Conservation (phyloP, 2,888 invertebrate genomes). For the Lasioglossum calceatum region DNA sequence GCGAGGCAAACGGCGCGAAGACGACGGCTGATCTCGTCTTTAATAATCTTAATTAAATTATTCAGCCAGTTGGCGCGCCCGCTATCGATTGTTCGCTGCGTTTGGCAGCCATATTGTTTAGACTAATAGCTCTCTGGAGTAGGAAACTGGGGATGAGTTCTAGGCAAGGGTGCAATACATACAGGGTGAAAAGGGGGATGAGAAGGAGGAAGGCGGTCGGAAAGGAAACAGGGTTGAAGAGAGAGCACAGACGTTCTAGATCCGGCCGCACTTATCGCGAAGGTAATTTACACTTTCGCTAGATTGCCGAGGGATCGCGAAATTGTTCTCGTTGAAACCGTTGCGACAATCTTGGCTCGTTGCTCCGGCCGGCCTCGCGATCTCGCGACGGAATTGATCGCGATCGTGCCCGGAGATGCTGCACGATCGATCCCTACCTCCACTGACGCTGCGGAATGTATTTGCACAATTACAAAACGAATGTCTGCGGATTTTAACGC, state of each 20-base stretch:
- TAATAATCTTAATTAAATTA: constrained; percentile 79
- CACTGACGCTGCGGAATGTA: background rate
- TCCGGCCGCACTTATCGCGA: constrained; percentile 66
- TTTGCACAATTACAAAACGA: background rate
- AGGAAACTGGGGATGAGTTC: constrained; percentile 73
- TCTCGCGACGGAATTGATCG: background rate
- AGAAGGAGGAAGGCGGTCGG: constrained; percentile 35
- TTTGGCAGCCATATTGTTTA: constrained; percentile 83
- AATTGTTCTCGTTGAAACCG: constrained; percentile 8
- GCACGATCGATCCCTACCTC: background rate
- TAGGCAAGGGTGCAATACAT: constrained; percentile 58
- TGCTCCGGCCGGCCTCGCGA: background rate
- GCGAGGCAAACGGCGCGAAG: constrained; percentile 19
- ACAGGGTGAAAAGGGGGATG: constrained; percentile 53
- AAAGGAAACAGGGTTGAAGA: constrained; percentile 63
- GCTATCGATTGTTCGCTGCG: constrained; percentile 82
- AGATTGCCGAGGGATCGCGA: constrained; percentile 63
- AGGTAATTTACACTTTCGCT: constrained; percentile 78
- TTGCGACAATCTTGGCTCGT: background rate
- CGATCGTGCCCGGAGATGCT: constrained; percentile 3
- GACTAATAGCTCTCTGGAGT: constrained; percentile 82
- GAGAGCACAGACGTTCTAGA: constrained; percentile 62
- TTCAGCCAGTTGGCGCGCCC: constrained; percentile 71
- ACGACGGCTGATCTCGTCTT: constrained; percentile 65
- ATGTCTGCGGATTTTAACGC: background rate